Percentiles rank a stretch among this genome's conserved stretches.
These are phyloP conservation scores for Oncorhynchus clarkii DNA, from an alignment of 2,113 vertebrate genomes.

Conservation along the genomic window DNA sequence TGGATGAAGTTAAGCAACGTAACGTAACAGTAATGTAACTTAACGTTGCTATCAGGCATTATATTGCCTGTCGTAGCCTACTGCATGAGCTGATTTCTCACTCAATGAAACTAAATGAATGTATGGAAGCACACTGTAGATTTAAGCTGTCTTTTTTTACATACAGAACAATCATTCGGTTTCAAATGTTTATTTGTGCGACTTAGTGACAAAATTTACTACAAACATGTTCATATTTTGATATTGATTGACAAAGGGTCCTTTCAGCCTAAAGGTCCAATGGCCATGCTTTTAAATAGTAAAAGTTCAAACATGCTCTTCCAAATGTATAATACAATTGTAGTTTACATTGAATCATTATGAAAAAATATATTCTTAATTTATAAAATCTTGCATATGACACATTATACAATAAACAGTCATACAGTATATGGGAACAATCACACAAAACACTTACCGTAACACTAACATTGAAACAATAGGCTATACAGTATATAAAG, in stretches of 20 bases:
- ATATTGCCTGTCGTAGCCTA: too few species aligned
- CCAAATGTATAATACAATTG: slow-evolving; percentile 68
- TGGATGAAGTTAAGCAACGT: slow-evolving; percentile 10
- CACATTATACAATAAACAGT: slow-evolving; percentile 73
- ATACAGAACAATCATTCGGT: slow-evolving; percentile 6
- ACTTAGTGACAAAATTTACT: slow-evolving; percentile 70
- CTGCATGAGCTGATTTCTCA: too few species aligned
- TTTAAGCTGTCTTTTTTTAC: too few species aligned
- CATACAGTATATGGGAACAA: slow-evolving; percentile 47
- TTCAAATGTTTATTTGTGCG: slow-evolving; percentile 74
- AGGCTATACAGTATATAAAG: slow-evolving; percentile 61
- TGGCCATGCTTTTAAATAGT: slow-evolving; percentile 67
- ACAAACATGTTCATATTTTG: slow-evolving; percentile 64
- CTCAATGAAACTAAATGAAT: too few species aligned
- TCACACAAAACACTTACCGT: slow-evolving; percentile 56
- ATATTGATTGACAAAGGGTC: slow-evolving; percentile 58
- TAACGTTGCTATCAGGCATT: too few species aligned
- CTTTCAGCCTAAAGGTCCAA: slow-evolving; percentile 36
- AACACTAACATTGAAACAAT: slow-evolving; percentile 58
- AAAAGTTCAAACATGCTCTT: slow-evolving; percentile 64
- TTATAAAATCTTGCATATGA: slow-evolving; percentile 77
- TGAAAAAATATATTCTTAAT: slow-evolving; percentile 79
- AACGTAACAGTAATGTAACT: background rate
- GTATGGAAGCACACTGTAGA: too few species aligned
- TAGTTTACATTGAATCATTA: slow-evolving; percentile 67